Conservation (phyloP, 2,888 invertebrate species). For the Patella caerulea region DNA sequence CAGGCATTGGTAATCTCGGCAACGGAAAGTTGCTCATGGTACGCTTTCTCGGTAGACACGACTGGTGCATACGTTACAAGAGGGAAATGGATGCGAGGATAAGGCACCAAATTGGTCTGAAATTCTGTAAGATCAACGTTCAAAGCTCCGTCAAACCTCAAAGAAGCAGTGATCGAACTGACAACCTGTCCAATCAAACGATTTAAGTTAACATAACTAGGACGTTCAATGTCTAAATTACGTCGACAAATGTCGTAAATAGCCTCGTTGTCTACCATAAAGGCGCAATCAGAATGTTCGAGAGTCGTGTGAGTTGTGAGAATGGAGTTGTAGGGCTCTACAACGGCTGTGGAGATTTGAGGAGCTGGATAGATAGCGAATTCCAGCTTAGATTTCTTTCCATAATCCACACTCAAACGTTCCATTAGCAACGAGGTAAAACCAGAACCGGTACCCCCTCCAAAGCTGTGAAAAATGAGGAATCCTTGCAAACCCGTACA, state of each 20-base stretch:
- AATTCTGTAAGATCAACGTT: slow-evolving; percentile 65
- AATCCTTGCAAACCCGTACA: slow-evolving; percentile 1
- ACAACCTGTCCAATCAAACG: slow-evolving; percentile 80
- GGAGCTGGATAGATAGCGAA: slow-evolving; percentile 5
- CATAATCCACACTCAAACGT: not conserved
- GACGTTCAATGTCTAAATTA: not conserved
- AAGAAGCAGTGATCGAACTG: slow-evolving; percentile 70
- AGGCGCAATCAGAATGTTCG: slow-evolving; percentile 1
- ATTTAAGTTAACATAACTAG: not conserved
- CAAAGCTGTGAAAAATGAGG: not conserved
- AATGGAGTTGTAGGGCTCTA: slow-evolving; percentile 3
- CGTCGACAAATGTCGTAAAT: slow-evolving; percentile 3
- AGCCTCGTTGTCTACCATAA: slow-evolving; percentile 6
- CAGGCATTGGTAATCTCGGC: slow-evolving; percentile 72
- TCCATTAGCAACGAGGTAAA: not conserved
- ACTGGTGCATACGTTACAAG: slow-evolving; percentile 60
- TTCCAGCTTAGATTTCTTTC: not conserved
- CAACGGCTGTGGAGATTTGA: slow-evolving; percentile 1
- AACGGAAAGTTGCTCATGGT: slow-evolving; percentile 79
- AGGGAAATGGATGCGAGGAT: not conserved
- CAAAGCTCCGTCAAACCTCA: slow-evolving; percentile 32
- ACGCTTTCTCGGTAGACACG: not conserved
- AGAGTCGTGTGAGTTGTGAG: not conserved
- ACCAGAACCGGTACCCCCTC: not conserved
- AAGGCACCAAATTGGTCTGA: slow-evolving; percentile 64